Percentiles rank a stretch among this genome's conserved stretches.
Conservation (phyloP, 2,888 invertebrate genomes). For the Digitonthophagus gazella region DNA sequence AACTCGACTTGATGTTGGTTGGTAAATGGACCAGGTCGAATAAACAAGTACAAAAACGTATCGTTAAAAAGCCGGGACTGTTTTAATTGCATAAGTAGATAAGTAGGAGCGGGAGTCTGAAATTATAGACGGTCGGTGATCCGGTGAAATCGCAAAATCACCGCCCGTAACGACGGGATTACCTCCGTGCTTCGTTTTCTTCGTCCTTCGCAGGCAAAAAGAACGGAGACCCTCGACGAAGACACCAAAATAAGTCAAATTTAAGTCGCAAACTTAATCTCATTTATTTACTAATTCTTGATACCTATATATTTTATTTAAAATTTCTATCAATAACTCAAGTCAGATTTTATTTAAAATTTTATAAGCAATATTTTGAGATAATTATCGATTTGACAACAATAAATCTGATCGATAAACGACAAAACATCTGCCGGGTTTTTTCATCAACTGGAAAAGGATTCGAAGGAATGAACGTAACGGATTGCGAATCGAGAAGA, state of each 20-base stretch:
- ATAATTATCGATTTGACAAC: too few relatives aligned
- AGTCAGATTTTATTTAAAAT: too few relatives aligned
- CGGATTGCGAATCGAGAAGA: background rate
- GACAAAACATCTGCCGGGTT: background rate
- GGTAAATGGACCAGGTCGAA: slow-evolving; percentile 27
- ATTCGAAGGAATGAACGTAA: background rate
- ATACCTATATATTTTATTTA: background rate
- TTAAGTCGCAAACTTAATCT: background rate
- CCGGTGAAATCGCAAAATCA: slow-evolving; percentile 30
- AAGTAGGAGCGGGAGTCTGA: slow-evolving; percentile 33
- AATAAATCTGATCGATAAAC: background rate
- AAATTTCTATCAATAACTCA: too few relatives aligned
- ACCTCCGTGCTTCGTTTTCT: slow-evolving; percentile 6
- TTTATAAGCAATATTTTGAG: too few relatives aligned
- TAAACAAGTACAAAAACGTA: slow-evolving; percentile 28
- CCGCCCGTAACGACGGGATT: slow-evolving; percentile 30
- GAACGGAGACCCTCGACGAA: background rate
- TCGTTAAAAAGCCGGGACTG: slow-evolving; percentile 26
- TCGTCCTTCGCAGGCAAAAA: background rate
- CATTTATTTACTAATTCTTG: background rate
- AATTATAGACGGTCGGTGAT: slow-evolving; percentile 34
- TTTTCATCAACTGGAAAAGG: background rate
- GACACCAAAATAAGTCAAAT: background rate
- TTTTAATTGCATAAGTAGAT: slow-evolving; percentile 35
- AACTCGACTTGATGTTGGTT: slow-evolving; percentile 1